These are phyloP conservation scores for Lutjanus argentimaculatus DNA, from an alignment of 2,797 vertebrate genomes.

Conservation along the genomic window DNA sequence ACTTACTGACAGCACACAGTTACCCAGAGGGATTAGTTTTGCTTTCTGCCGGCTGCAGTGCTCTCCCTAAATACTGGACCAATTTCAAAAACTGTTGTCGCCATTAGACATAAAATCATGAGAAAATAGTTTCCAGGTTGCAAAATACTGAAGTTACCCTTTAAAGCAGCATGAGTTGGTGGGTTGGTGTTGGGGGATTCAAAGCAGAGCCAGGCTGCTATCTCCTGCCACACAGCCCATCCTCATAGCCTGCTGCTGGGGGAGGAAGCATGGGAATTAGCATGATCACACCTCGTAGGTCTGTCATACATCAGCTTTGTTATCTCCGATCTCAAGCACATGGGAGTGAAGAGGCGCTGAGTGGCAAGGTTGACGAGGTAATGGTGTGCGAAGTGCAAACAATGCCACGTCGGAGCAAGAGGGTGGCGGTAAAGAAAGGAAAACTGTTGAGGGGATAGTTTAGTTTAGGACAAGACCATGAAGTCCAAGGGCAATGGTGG, in stretches of 20 bases:
- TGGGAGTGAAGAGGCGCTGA: conserved; percentile 34
- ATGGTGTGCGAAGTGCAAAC: conserved; percentile 44
- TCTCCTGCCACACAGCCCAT: conserved; percentile 34
- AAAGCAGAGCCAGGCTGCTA: conserved; percentile 17
- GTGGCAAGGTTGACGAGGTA: conserved; percentile 20
- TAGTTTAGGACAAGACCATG: conserved; percentile 47
- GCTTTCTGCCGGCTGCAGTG: too few species aligned
- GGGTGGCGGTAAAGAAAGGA: conserved; percentile 1
- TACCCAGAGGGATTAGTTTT: too few species aligned
- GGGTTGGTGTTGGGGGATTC: background rate
- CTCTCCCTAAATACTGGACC: too few species aligned
- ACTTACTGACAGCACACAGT: too few species aligned
- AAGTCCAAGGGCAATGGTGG: conserved; percentile 69
- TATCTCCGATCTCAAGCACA: conserved; percentile 61
- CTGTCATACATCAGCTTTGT: conserved; percentile 57
- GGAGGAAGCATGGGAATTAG: conserved; percentile 71
- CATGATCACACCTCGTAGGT: conserved; percentile 72
- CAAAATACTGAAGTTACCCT: too few species aligned
- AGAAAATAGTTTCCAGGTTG: too few species aligned
- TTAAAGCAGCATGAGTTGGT: background rate
- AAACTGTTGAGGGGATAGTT: conserved; percentile 6
- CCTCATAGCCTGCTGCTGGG: conserved; percentile 65
- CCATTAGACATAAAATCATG: too few species aligned
- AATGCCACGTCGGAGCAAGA: conserved; percentile 22
- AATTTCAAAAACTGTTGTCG: too few species aligned